These are phyloP conservation scores for Zalophus californianus DNA, from an alignment of 2,797 vertebrate species.

Conservation along the genomic window DNA sequence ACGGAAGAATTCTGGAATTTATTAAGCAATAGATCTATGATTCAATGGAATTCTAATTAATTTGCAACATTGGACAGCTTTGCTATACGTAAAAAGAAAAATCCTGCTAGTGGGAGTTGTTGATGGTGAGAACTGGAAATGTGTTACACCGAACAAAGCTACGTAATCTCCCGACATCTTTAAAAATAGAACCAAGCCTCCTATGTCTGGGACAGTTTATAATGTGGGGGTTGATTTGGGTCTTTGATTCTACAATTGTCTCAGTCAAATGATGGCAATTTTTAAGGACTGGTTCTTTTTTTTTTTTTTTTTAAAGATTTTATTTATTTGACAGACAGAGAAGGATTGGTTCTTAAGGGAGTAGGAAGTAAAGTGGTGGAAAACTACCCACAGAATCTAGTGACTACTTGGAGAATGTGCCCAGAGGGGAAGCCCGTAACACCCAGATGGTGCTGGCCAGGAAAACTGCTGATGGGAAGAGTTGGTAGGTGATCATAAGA, in stretches of 20 bases:
- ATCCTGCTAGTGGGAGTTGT: background rate
- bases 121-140: background rate
- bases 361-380: background rate
- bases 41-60: background rate
- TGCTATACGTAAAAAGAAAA: background rate
- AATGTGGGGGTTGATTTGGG: background rate
- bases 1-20: background rate
- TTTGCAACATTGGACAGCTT: background rate
- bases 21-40: background rate
- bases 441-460: background rate
- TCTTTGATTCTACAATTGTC: constrained; percentile 14
- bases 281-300: background rate
- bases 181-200: background rate
- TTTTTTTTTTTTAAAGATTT: no score
- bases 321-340: no score
- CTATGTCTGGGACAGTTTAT: background rate
- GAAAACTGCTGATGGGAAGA: background rate
- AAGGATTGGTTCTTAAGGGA: background rate
- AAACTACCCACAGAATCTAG: background rate
- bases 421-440: background rate
- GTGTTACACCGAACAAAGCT: background rate
- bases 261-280: background rate
- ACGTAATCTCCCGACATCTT: background rate
- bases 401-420: background rate
- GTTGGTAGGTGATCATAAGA: background rate